Base-by-base conservation (phyloP, 2,797 vertebrate species). In the Catamblyrhynchus diadema region DNA sequence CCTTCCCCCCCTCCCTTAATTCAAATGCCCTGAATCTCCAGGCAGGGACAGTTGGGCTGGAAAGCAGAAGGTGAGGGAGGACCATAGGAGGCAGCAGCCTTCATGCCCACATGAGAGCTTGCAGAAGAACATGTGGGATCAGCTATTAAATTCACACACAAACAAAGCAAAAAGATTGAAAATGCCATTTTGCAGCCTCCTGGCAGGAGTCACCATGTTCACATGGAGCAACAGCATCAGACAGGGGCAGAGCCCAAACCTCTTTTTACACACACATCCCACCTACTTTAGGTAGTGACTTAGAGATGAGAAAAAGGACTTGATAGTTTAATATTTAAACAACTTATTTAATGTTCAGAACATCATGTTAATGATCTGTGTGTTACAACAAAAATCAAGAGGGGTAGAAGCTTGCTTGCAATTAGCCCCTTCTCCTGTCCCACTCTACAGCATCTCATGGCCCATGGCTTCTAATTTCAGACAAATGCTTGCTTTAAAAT, bases 341-440 rank as follows among this genome's bases (percentile, higher is more conserved):
- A 90, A 72, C 33, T 80, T 92, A 45, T 81, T 89, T 95, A 72
- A 57, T 79, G 45, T 88, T 94, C 83, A 88, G 69, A 48, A 24
- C 44, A 74, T 42, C 86, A 81, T 5, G 5, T 51, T 91, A 92
- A 94, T 54, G 79, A 94, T 91, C 61, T 42, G 6, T 35, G 32
- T 93, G 91, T 89, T 91, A 93, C 81, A 92, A 89, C 75, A 95
- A 45, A 88, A 92, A 95, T 95, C 94, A 92, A 94, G 81, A 42
- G 18, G 59, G 62, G 69, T 72, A 51, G 72, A 87, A 92, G 25
- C 54, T 86, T 5, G 9, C 24, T 72, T 57, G 75, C 69, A 96
- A 88, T 92, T 93, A 87, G 65, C 75, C 42, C 41, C 42, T 66
- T 94, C 65, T 91, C 71, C 66, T 93, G 84, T 90, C 88, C 93